Base-by-base conservation (phyloP, 2,888 invertebrate species). In the Cephus sareptanus region DNA sequence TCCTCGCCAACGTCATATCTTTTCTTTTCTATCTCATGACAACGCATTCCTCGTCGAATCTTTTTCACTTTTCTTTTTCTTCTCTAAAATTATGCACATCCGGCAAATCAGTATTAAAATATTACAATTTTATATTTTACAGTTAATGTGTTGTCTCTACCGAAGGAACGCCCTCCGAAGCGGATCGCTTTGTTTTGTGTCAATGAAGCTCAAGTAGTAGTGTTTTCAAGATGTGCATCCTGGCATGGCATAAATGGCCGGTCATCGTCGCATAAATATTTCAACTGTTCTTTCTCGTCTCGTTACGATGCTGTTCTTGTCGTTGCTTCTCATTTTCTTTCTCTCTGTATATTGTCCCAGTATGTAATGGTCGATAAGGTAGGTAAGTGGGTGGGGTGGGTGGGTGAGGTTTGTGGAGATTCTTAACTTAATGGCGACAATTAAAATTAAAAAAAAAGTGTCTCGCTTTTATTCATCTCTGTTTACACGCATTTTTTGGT, bases 31-130 rank as follows among this genome's bases (percentile, higher is more conserved):
- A 87, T 89, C 23, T 56, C 90, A 87, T 88, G 89, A 90, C 89
- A 89, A 89, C 9, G 56, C 56, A 56, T 56, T 23, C 23, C 15
- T 56, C 56, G 56, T 23, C 9, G 23, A 23, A 56, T 56, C 9
- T 23, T 23, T 23, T 89, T 88, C 87, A 87, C 86, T 89, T 89
- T 84, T 86, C 88, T 88, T 87, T 89, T 89, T 89, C 90, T 90
- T 89, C 90, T 90, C 90, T 89, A 90, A 90, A 90, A 89, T 90
- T 90, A 91, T 90, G 90, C 91, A 91, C 89, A 91, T 90, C 90
- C 91, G 56, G 91, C 91, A 92, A 92, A 92, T 92, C 90, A 92
- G 92, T 92, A 92, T 89, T 92, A 92, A 92, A 92, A 92, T 92
- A 92, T 92, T 91, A 92, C 92, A 92, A 90, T 91, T 91, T 91